phyloP scores from a whole-genome alignment of 2,888 invertebrate species.

The Trichopria drosophilae region DNA sequence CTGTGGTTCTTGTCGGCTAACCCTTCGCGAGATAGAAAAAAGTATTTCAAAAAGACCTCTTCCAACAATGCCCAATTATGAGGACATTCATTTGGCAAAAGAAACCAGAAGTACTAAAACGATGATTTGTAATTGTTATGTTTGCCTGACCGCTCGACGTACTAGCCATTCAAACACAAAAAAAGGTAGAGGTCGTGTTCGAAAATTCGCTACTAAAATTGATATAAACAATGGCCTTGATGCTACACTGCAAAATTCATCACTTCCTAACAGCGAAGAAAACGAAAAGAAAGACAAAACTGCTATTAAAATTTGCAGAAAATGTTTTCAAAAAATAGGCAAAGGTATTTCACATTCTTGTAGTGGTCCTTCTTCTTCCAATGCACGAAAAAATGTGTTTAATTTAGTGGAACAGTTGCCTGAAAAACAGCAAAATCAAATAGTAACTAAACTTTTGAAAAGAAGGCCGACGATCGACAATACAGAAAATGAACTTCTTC shows the following conservation, averaged over 20 bases:
- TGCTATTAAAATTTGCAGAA: neutral
- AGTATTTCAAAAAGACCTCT: too few relatives aligned
- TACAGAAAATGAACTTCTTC: constrained; percentile 3
- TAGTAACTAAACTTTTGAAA: constrained; percentile 7
- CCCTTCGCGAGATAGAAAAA: too few relatives aligned
- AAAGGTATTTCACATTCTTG: constrained; percentile 12
- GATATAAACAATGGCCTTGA: too few relatives aligned
- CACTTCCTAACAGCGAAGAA: constrained; percentile 1
- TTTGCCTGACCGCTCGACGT: constrained; percentile 3
- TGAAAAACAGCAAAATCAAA: too few relatives aligned
- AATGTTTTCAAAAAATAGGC: constrained; percentile 8
- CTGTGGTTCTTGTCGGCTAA: constrained; percentile 4
- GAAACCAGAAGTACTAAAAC: too few relatives aligned
- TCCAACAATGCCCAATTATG: too few relatives aligned
- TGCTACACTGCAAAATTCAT: neutral
- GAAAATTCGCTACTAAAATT: too few relatives aligned
- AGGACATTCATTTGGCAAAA: too few relatives aligned
- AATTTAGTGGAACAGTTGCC: constrained; percentile 3
- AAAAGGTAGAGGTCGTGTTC: too few relatives aligned
- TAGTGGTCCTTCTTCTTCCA: constrained; percentile 6
- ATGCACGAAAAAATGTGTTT: constrained; percentile 3
- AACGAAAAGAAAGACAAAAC: neutral
- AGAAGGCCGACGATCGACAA: neutral
- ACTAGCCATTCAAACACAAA: neutral
- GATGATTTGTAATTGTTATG: constrained; percentile 1